phyloP scores from a whole-genome alignment of 1,140 invertebrate species.

The Trinorchestia longiramus region DNA sequence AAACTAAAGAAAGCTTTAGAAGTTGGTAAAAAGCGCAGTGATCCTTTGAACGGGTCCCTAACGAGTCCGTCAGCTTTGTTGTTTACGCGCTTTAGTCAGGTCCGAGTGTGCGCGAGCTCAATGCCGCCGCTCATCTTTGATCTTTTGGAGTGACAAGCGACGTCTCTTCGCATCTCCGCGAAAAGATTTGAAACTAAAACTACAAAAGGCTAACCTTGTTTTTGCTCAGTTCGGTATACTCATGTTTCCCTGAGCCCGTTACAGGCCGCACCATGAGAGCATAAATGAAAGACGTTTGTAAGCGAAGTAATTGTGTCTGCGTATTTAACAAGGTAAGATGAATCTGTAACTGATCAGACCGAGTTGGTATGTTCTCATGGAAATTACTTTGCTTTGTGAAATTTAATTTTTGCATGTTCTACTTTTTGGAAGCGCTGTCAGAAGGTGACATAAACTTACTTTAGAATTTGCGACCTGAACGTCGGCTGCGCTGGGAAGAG shows the following conservation, averaged over 20 bases:
- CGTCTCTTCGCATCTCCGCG: neutral
- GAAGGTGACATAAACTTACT: too few species aligned
- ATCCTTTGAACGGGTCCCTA: neutral
- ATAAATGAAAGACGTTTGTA: neutral
- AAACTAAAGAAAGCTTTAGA: conserved; percentile 2
- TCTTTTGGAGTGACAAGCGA: neutral
- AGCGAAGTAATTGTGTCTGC: neutral
- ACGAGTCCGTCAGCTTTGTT: neutral
- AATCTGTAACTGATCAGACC: neutral
- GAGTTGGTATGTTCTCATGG: neutral
- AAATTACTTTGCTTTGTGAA: neutral
- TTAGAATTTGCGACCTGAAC: too few species aligned
- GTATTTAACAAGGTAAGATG: neutral
- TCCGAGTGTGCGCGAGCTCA: neutral
- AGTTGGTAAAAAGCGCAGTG: neutral
- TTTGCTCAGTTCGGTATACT: neutral
- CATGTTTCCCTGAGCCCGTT: neutral
- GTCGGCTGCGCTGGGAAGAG: too few species aligned
- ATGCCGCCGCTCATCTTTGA: neutral
- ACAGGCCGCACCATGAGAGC: neutral
- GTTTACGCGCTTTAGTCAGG: neutral
- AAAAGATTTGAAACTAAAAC: neutral
- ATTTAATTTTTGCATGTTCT: neutral
- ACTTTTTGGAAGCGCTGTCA: too few species aligned
- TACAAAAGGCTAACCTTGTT: neutral